Percentiles rank a stretch among this genome's conserved stretches.
These are phyloP conservation scores for Saccopteryx leptura DNA, from an alignment of 2,113 vertebrate species.

Conservation along the genomic window DNA sequence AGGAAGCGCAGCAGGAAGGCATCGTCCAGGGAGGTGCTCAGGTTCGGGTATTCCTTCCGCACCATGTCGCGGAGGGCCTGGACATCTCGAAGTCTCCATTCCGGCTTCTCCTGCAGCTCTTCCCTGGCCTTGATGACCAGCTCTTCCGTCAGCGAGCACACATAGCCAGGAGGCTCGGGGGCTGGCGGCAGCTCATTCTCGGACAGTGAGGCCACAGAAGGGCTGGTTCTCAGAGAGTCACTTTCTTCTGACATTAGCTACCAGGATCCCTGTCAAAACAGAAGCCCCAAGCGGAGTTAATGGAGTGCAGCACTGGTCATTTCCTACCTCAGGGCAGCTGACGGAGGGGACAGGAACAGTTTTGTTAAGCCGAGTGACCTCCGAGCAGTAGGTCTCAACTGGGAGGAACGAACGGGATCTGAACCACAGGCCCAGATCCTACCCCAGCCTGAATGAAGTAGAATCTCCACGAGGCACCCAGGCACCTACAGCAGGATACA, in stretches of 20 bases:
- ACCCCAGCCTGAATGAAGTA: neutral
- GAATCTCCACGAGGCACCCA: neutral
- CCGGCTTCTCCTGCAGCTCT: slow-evolving; percentile 98
- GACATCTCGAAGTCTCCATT: slow-evolving; percentile 97
- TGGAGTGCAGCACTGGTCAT: neutral
- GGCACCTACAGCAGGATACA: neutral
- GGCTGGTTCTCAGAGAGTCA: slow-evolving; percentile 91
- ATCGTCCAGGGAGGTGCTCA: slow-evolving; percentile 95
- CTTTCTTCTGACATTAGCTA: slow-evolving; percentile 95
- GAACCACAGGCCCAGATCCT: neutral
- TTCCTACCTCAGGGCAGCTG: neutral
- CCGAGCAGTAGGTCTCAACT: neutral
- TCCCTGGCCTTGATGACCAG: slow-evolving; percentile 96
- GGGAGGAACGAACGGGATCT: neutral
- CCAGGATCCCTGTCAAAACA: slow-evolving; percentile 79
- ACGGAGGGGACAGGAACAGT: neutral
- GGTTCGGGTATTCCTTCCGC: slow-evolving; percentile 95
- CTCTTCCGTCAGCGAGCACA: slow-evolving; percentile 94
- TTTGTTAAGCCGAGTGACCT: neutral
- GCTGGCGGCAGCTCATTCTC: slow-evolving; percentile 89
- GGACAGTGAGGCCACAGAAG: slow-evolving; percentile 87
- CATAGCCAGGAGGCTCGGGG: slow-evolving; percentile 90
- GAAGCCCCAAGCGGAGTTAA: neutral
- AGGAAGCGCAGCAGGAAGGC: slow-evolving; percentile 97
- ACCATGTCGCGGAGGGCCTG: slow-evolving; percentile 98